Evolutionary conservation across 2,888 invertebrate species (phyloP), one percentile per base, ranked within the genome.

Genomic region (Torymus auratus): DNA sequence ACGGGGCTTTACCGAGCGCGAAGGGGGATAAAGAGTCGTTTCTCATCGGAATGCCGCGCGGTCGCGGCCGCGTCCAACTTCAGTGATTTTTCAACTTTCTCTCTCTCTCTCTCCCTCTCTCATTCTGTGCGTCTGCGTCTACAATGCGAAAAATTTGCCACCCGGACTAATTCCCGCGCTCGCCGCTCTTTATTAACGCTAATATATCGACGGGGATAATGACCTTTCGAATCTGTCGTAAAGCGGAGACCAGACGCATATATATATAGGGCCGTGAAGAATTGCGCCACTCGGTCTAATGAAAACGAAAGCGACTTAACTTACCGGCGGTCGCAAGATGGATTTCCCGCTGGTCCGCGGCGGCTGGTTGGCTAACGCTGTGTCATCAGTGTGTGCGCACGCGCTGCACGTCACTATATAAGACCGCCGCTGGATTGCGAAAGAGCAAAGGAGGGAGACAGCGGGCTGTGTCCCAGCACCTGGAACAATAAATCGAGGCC

Each of bases 1-100:
- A 88, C 86, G 86, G 86, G 84, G 86, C 86, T 90, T 88, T 88
- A 87, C 87, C 85, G 84, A 87, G 85, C 85, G 41, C 0, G 41
- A 55, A 7, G 20, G 60, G 81, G 84, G 84, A 83, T 78, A 83
- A 83, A 83, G 84, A 84, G 83, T 84, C 83, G 83, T 86, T 86
- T 85, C 84, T 86, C 86, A 86, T 86, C 83, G 83, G 83, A 84
- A 84, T 84, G 84, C 82, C 76, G 79, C 76, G 79, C 55, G 2
- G 12, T 12, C 20, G 61, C 61, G 20, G 20, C 23, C 11, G 20
- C 28, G 69, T 4, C 83, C 82, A 86, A 86, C 84, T 86, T 85
- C 84, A 73, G 84, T 84, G 84, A 86, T 86, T 85, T 86, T 85
- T 85, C 85, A 86, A 83, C 76, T 81, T 53, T 56, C 58, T 15